phyloP scores from a whole-genome alignment of 2,797 vertebrate genomes.

The Phrynocephalus vlangalii region DNA sequence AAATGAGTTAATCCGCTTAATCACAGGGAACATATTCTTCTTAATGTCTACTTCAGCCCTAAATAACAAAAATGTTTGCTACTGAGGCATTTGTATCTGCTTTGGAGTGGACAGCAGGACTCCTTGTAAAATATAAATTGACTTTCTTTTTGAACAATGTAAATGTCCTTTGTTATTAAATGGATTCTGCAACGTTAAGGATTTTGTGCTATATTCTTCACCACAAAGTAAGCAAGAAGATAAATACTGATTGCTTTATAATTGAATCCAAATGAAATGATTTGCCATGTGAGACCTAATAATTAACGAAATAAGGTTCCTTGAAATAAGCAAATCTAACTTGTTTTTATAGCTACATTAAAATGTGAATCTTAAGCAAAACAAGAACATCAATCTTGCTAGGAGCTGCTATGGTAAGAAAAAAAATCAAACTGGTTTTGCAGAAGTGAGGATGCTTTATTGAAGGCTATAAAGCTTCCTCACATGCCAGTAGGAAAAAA shows the following conservation, averaged over 20 bases:
- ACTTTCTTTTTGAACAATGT: neutral
- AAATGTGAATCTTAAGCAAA: slow-evolving; percentile 82
- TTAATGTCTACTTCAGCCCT: too few species aligned
- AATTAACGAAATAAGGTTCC: slow-evolving; percentile 78
- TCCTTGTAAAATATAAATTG: slow-evolving; percentile 12
- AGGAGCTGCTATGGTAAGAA: slow-evolving; percentile 62
- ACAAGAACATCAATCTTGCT: slow-evolving; percentile 79
- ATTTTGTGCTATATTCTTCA: slow-evolving; percentile 37
- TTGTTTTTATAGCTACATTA: slow-evolving; percentile 77
- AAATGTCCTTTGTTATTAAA: neutral
- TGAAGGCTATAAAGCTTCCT: slow-evolving; percentile 71
- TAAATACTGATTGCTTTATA: slow-evolving; percentile 60
- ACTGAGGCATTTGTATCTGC: neutral
- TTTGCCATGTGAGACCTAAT: slow-evolving; percentile 70
- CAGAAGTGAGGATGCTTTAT: slow-evolving; percentile 68
- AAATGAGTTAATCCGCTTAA: too few species aligned
- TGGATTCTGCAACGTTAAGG: neutral
- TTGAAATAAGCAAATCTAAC: slow-evolving; percentile 73
- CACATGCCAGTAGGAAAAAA: slow-evolving; percentile 61
- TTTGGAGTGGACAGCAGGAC: neutral
- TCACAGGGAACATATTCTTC: too few species aligned
- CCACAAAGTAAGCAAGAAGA: slow-evolving; percentile 51
- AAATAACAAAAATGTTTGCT: neutral
- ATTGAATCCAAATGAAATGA: slow-evolving; percentile 66
- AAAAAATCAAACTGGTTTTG: slow-evolving; percentile 61